Conservation (phyloP, 2,113 vertebrate genomes). For the Saimiri boliviensis region DNA sequence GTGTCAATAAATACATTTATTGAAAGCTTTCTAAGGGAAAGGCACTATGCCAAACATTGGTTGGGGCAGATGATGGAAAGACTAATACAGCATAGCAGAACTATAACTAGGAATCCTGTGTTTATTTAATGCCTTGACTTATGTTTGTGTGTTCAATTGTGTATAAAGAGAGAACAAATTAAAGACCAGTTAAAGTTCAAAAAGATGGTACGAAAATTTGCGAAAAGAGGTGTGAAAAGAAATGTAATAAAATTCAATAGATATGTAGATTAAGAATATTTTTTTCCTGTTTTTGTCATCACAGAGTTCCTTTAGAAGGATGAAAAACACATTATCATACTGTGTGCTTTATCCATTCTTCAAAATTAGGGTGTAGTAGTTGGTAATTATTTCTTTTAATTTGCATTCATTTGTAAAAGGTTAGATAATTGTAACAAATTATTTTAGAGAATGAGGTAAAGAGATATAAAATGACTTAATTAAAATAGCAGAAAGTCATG, state of each 20-base stretch:
- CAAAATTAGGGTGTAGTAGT: not conserved
- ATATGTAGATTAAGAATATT: not conserved
- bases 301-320: not conserved
- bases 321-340: not conserved
- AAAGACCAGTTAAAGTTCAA: not conserved
- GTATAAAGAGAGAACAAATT: not conserved
- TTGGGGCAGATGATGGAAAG: not conserved
- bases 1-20: not conserved
- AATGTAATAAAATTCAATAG: not conserved
- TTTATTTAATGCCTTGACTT: not conserved
- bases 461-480: conserved; percentile 26
- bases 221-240: not conserved
- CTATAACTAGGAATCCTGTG: not conserved
- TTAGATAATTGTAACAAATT: conserved; percentile 35
- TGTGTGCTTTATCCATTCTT: not conserved
- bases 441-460: conserved; percentile 21
- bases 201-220: not conserved
- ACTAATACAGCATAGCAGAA: not conserved
- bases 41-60: not conserved
- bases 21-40: not conserved
- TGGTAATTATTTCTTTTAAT: not conserved
- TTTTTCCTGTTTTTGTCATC: not conserved
- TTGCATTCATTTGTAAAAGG: not conserved
- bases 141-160: not conserved
- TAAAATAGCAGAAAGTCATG: conserved; percentile 22